Base-by-base conservation (phyloP, 2,888 invertebrate species). In the Leucania comma region DNA sequence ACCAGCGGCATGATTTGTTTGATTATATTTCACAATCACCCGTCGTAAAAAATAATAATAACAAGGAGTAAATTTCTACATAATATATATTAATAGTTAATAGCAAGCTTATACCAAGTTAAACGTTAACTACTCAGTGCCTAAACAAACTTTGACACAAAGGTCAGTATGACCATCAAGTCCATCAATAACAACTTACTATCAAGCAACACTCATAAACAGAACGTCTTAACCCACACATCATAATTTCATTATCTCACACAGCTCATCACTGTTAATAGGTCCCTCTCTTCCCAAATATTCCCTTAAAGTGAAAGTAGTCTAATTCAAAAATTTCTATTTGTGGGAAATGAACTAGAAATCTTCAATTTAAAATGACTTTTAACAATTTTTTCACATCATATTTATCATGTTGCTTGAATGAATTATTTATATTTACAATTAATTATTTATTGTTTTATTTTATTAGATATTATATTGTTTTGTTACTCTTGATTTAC, bases 201-300 rank as follows among this genome's bases (percentile, higher is more conserved):
- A 12, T 24, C 9, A 22, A 38, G 9, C 20, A 22, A 32, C 53
- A 14, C 51, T 57, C n/a, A 64, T 61, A 56, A 56, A 67, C 24
- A 3, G 1, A 32, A 46, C 20, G n/a, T n/a, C 57, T 58, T 29
- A 22, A 69, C 48, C 26, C 26, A 20, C 26, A n/a, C 24, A 32
- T 61, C 57, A 70, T 56, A 38, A 63, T 26, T n/a, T 14, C 22
- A 66, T 63, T 59, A 62, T 42, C 14, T 53, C 54, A 29, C 22
- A 57, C 14, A 42, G 6, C 38, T 42, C 17, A 42, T 42, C 42
- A 42, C 42, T 42, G 17, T 42, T 42, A 42, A 42, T 26, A 20
- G 4, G n/a, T 48, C 20, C 29, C 35, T 17, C 24, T 38, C 24
- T n/a, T 48, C 35, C 29, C 20, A 9, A 42, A 14, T 24, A n/a